Base-by-base conservation (phyloP, 37 sponge, comb jelly and placozoan genomes). In the Chondrosia reniformis region DNA sequence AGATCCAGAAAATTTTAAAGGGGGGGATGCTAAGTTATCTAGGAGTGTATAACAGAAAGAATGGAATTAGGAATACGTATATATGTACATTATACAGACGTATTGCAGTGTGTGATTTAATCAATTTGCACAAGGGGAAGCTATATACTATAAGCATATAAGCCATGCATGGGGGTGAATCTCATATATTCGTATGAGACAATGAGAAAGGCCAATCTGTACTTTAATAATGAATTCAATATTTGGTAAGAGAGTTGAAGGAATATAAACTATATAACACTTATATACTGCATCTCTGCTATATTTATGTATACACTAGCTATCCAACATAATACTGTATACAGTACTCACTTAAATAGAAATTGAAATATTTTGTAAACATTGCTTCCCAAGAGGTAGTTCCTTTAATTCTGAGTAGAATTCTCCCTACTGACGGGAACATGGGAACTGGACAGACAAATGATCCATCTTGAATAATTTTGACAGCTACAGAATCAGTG, bases 321-420 rank as follows among this genome's bases (percentile, higher is more conserved):
- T 49, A 15, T 15, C 52, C 52, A 10, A 49, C 15, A 49, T 10
- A 49, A 49, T 15, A 49, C 52, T 49, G 52, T 49, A 49, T 49
- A 49, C 15, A 49, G 67, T 33, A 69, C 72, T 69, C 43, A 69
- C 72, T 42, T 69, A 69, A 39, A 2, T 10, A 39, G 36, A 69
- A 69, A 25, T 69, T 69, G 1, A 17, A 41, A 69, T 12, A 69
- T 13, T 22, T 42, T 6, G 37, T 39, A 25, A 40, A 7, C 13
- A 2, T 69, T 2, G 44, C 42, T 39, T 24, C 72, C 8, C 22
- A 3, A 4, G 7, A 43, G 1, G 24, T 17, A 24, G 19, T 24
- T 13, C n/a, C 72, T 3, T 21, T 69, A 25, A 69, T 42, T 5
- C 12, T 24, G 21, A 69, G 42, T 12, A 39, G 8, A 8, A 40